A percentile compares a stretch with the other conserved stretches of the same genome.
Conservation (phyloP, 2,113 vertebrate genomes). For the Sylvia atricapilla region DNA sequence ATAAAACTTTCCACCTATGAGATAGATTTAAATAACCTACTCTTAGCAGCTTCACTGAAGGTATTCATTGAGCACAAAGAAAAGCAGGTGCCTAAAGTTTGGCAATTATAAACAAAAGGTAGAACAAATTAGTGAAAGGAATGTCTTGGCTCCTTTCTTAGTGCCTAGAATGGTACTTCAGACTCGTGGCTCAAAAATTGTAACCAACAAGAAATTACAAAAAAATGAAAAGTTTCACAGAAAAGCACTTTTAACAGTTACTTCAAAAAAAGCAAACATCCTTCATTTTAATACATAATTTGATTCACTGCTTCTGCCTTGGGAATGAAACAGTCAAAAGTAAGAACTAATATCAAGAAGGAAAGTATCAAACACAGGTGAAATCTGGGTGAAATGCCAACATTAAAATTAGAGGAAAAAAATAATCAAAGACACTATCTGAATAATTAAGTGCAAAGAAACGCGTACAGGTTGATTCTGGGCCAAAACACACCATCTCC, state of each 20-base stretch:
- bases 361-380: background rate
- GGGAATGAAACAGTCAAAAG: background rate
- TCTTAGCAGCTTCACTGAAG: background rate
- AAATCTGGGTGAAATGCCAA: background rate
- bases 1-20: background rate
- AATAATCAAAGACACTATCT: background rate
- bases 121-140: background rate
- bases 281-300: background rate
- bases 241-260: background rate
- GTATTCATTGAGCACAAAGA: background rate
- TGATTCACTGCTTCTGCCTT: background rate
- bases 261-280: background rate
- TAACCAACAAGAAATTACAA: background rate
- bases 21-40: background rate
- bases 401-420: background rate
- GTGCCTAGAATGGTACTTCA: background rate
- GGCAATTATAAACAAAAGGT: background rate
- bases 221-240: background rate
- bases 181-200: background rate
- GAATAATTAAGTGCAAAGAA: background rate
- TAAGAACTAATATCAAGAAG: background rate
- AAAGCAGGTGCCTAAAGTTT: background rate
- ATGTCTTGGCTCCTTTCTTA: background rate
- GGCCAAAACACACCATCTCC: background rate
- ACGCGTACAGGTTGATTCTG: background rate